Percentiles rank a stretch among this genome's conserved stretches.
phyloP scores from a whole-genome alignment of 2,113 vertebrate genomes.

The human region DNA sequence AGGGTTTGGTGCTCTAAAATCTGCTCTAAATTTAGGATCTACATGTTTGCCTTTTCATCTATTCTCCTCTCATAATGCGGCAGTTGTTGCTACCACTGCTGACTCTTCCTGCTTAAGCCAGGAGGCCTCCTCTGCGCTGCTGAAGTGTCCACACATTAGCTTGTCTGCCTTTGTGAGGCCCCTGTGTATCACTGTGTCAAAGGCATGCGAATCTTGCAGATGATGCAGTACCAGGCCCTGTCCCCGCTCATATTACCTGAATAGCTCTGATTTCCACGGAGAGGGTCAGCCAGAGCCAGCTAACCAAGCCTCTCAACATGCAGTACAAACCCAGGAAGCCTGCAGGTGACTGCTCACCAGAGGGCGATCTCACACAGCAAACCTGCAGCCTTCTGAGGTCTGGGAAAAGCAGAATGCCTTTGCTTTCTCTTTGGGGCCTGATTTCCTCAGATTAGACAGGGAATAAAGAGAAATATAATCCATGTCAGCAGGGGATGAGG shows the following conservation, averaged over 20 bases:
- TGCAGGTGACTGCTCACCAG: slow-evolving; percentile 23
- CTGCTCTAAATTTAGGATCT: not conserved
- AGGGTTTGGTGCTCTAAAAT: not conserved
- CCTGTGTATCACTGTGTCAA: not conserved
- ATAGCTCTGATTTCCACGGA: not conserved
- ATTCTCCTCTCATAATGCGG: not conserved
- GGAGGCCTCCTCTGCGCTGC: slow-evolving; percentile 42
- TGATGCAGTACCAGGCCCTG: not conserved
- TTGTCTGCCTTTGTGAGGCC: slow-evolving; percentile 62
- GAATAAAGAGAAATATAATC: not conserved
- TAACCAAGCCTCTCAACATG: no score
- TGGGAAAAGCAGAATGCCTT: not conserved
- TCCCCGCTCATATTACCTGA: not conserved
- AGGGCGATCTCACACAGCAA: slow-evolving; percentile 36
- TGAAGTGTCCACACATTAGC: slow-evolving; percentile 39
- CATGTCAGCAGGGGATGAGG: not conserved
- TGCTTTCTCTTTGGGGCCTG: not conserved
- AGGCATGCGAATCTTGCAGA: slow-evolving; percentile 20
- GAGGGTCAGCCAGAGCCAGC: not conserved
- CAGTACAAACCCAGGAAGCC: not conserved
- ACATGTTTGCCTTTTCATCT: not conserved
- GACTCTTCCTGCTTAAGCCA: slow-evolving; percentile 34
- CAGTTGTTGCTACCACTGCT: slow-evolving; percentile 59
- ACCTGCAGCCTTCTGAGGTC: not conserved
- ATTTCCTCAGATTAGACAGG: not conserved